Base-by-base conservation (phyloP, 1,140 invertebrate genomes). In the Polypedilum pembai region DNA sequence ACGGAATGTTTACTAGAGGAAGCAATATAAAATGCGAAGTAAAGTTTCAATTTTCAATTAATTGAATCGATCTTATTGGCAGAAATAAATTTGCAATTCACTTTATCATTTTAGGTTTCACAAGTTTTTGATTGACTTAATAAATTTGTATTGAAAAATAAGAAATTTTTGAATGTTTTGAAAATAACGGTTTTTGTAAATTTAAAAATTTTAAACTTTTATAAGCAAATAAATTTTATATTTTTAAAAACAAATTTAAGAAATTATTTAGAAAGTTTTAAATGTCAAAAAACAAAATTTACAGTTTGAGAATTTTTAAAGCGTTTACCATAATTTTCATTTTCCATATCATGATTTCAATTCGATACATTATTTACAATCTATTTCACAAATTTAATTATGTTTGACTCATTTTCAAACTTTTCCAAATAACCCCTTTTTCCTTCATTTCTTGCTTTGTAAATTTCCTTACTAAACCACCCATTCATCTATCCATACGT, bases 301-400 rank as follows among this genome's bases (percentile, higher is more conserved):
- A 33, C 1, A 3, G 24, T 33, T 3, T 33, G 24, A 3, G 5
- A 33, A 33, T 3, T n/a, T n/a, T n/a, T 33, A 33, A 33, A 33
- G 5, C n/a, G n/a, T 33, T 33, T 3, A 33, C 24, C 24, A 33
- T 5, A 33, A 33, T 56, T 56, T 56, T 56, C 45, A 56, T 56
- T 56, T 56, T 56, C 8, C 45, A 56, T n/a, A n/a, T 56, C 45
- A 56, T 56, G 45, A 56, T 12, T 56, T 56, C n/a, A n/a, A 56
- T 56, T 56, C 45, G 3, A 56, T 12, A 56, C 45, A 21, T 69
- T 69, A 69, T 69, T 69, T 69, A 69, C 65, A 69, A 18, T 18
- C 65, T 18, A 69, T 69, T 69, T 69, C 65, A 69, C 65, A 69
- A 69, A 69, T 69, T 69, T 69, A 69, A 69, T 69, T 69, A 69